These are phyloP conservation scores for Limosa lapponica DNA, from an alignment of 2,797 vertebrate species.

Conservation along the genomic window DNA sequence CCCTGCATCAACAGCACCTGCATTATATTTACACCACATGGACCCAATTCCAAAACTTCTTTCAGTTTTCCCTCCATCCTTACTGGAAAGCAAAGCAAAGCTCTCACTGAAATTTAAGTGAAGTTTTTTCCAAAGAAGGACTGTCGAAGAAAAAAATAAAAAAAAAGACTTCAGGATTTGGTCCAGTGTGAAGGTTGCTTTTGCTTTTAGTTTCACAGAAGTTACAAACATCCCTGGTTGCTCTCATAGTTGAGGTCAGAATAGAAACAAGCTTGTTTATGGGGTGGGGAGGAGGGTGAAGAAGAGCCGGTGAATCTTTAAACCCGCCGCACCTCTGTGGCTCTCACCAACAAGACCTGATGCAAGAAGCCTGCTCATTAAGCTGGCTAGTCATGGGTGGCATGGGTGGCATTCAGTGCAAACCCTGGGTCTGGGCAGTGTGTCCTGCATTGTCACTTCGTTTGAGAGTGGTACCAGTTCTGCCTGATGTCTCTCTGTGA, in stretches of 20 bases:
- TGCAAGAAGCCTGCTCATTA: not conserved
- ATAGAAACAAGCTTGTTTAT: not conserved
- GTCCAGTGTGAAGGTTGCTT: not conserved
- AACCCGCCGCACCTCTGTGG: not conserved
- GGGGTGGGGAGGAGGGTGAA: not conserved
- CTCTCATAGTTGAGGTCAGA: not conserved
- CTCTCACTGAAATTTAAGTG: not conserved
- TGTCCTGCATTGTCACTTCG: not conserved
- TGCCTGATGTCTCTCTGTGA: not conserved
- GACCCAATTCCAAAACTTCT: not conserved
- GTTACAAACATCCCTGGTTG: not conserved
- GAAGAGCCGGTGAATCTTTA: not conserved
- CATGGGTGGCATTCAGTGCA: not conserved
- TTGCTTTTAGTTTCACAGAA: slow-evolving; percentile 3
- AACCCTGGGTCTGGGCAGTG: accelerated
- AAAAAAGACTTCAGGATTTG: not conserved
- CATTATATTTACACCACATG: not conserved
- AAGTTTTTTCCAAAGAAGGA: not conserved
- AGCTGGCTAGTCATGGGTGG: not conserved
- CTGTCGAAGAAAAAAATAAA: not conserved
- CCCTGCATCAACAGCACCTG: not conserved
- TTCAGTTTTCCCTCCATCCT: not conserved
- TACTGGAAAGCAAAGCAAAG: not conserved
- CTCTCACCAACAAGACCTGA: not conserved
- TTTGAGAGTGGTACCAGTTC: not conserved